Evolutionary conservation across 2,797 vertebrate species (phyloP).

Genomic region (Tenualosa thibaudeaui): DNA sequence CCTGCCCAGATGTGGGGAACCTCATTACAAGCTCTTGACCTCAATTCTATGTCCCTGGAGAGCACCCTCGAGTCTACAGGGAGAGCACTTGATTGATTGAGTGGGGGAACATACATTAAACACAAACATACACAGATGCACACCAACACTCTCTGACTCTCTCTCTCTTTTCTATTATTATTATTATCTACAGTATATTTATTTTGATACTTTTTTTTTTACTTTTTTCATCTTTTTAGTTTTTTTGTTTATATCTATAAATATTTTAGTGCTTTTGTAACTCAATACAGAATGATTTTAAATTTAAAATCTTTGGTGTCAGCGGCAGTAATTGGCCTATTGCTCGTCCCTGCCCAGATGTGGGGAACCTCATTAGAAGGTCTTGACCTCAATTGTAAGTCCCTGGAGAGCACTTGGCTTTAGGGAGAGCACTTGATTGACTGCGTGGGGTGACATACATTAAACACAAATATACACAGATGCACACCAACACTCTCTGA

Average conservation of each 20-base stretch:
- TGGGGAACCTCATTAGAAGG: neutral
- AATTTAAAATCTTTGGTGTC: neutral
- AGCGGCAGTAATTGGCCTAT: neutral
- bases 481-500: neutral
- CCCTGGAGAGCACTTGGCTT: neutral
- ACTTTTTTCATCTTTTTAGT: no score
- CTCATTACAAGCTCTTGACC: neutral
- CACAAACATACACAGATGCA: neutral
- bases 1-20: neutral
- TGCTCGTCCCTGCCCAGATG: neutral
- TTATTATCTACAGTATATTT: no score
- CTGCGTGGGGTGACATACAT: neutral
- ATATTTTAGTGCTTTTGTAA: no score
- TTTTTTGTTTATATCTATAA: no score
- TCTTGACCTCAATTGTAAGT: neutral
- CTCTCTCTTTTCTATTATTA: no score
- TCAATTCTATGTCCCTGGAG: neutral
- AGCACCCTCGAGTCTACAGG: neutral
- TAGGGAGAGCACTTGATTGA: neutral
- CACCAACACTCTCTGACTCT: neutral
- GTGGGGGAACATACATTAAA: neutral
- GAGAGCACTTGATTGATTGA: neutral
- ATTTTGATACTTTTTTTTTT: no score
- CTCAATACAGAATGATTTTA: no score
- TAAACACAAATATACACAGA: neutral